A percentile compares a stretch with the other conserved stretches of the same genome.
Evolutionary conservation across 2,888 invertebrate genomes (phyloP).

Genomic region (Gnatocerus cornutus): DNA sequence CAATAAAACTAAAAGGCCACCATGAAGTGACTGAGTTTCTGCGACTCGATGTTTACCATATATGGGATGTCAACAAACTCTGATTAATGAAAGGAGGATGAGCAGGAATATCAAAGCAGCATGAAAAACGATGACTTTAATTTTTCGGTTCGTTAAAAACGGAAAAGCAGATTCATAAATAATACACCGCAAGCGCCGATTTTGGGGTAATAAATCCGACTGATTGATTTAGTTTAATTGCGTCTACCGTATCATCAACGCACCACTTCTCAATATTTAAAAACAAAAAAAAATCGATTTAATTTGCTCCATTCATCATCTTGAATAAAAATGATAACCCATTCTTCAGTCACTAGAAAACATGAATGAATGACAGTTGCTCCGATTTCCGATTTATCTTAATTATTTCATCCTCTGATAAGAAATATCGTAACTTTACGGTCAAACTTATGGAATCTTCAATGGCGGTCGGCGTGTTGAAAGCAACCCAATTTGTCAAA

Average conservation of each 20-base stretch:
- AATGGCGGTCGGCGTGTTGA: slow-evolving; percentile 20
- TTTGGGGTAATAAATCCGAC: too few relatives aligned
- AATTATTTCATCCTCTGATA: slow-evolving; percentile 23
- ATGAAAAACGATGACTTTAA: slow-evolving; percentile 2
- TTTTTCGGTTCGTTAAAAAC: background rate
- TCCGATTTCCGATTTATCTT: slow-evolving; percentile 15
- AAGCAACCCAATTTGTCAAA: slow-evolving; percentile 28
- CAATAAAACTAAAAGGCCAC: slow-evolving; percentile 27
- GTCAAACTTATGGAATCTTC: slow-evolving; percentile 15
- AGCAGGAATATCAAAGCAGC: slow-evolving; percentile 4
- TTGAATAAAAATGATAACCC: slow-evolving; percentile 17
- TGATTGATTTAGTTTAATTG: slow-evolving; percentile 14
- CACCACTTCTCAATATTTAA: too few relatives aligned
- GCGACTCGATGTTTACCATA: slow-evolving; percentile 17
- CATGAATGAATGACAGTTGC: slow-evolving; percentile 34
- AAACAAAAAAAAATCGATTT: too few relatives aligned
- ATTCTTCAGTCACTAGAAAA: slow-evolving; percentile 18
- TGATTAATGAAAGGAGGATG: slow-evolving; percentile 5
- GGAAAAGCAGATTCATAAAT: background rate
- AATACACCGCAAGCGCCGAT: background rate
- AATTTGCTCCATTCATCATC: background rate
- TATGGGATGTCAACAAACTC: slow-evolving; percentile 27
- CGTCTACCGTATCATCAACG: too few relatives aligned
- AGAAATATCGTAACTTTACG: slow-evolving; percentile 13
- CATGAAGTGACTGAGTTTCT: slow-evolving; percentile 23